Base-by-base conservation (phyloP, 2,797 vertebrate genomes). In the Allobates femoralis region DNA sequence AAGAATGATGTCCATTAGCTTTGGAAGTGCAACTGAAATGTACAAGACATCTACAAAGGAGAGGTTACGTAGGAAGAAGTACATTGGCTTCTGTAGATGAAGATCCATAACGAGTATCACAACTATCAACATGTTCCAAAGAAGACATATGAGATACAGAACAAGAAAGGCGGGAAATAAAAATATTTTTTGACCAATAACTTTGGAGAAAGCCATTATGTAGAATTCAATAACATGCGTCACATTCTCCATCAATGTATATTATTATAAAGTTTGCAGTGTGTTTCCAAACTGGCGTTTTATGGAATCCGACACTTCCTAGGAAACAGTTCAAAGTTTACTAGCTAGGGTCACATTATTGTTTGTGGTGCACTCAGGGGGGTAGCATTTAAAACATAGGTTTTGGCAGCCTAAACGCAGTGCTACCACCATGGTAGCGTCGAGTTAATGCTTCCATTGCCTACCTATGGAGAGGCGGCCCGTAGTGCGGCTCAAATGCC, bases 41-140 rank as follows among this genome's bases (percentile, higher is more conserved):
- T 81, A 86, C 6, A 74, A 75, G 28, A 86, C n/a, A 28, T 86
- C 85, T 19, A 86, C 85, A 19, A 89, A 88, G 53, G 88, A 89
- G 3, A 89, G 46, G 6, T 83, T 89, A 21, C 50, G 1, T 50
- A 88, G 78, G 64, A 90, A 86, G 58, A 90, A 90, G 14, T 88
- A 87, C 51, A 88, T 85, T 28, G 86, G 83, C 23, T 58, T 88
- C 58, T 89, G 79, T 3, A 89, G 37, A 16, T 0, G 0, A 1
- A 0, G 3, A 60, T 81, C 58, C 8, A n/a, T n/a, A n/a, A 34
- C 18, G 23, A 53, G 75, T 3, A 50, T 87, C 30, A 90, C 55
- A n/a, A 67, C 23, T 15, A 90, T 85, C 3, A 89, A n/a, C 34
- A 85, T 82, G 23, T 90, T 87, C 71, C 86, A 89, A 5, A 46